Evolutionary conservation across 2,113 vertebrate genomes (phyloP), one percentile per base, ranked within the genome.

Genomic region (Channa argus): DNA sequence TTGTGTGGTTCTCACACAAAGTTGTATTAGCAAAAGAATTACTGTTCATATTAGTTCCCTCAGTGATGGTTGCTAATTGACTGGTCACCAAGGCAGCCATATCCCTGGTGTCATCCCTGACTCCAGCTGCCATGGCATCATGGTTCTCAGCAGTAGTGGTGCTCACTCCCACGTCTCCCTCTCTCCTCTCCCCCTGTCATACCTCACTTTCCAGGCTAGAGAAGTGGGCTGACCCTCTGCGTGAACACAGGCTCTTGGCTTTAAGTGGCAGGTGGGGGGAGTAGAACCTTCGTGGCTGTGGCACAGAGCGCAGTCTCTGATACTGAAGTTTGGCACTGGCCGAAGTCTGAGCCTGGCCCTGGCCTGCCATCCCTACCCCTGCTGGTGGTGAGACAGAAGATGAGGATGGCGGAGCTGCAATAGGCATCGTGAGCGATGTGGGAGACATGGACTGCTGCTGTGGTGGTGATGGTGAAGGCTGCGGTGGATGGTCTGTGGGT

Each of bases 201-300:
- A 97, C 96, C 92, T 97, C 96, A 12, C 96, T 97, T 91, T 97
- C 96, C 79, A 97, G 93, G 89, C 96, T 97, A 91, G 96, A 97
- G 93, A 97, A 97, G 92, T 97, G 96, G 80, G 96, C 96, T 6
- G 96, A 97, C 80, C 96, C 96, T 82, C 96, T 89, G 63, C 96
- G 95, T 34, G 96, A 96, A 88, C 96, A 96, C 88, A 97, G 94
- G 83, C 95, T 96, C 91, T 95, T 94, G 89, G 94, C 94, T 93
- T 95, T 95, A 83, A 95, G 94, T 51, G 94, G 94, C 84, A 95
- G 91, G 88, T 95, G 94, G 64, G 94, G 94, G 63, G 94, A 95
- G 77, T 95, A 95, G 80, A 95, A 95, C 79, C 93, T 90, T 56
- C 90, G 90, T 44, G 94, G 94, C 86, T 95, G 94, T 83, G 94